Conservation (phyloP, 2,888 invertebrate species). For the Rotaria magnacalcarata region DNA sequence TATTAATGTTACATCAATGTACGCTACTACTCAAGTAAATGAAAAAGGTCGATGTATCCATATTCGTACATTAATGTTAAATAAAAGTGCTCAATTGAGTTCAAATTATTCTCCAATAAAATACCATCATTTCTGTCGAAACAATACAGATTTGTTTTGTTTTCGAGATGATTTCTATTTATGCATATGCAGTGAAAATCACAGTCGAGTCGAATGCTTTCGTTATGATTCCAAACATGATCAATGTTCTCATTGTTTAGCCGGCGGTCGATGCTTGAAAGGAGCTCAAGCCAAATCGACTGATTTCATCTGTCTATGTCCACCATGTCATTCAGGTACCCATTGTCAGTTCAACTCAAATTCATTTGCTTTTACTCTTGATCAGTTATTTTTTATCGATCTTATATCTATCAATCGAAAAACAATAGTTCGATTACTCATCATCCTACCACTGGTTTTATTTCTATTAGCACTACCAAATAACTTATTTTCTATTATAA, state of each 20-base stretch:
- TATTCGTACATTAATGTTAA: neutral
- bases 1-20: neutral
- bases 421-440: neutral
- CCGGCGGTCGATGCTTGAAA: neutral
- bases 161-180: neutral
- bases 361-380: conserved; percentile 23
- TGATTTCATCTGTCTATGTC: conserved; percentile 8
- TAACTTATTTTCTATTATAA: neutral
- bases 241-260: neutral
- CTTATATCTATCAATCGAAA: neutral
- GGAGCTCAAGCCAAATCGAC: neutral
- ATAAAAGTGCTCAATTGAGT: neutral
- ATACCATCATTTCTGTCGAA: neutral
- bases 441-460: neutral
- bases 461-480: neutral
- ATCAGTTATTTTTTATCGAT: neutral
- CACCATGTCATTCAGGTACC: neutral
- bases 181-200: neutral
- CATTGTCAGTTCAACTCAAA: conserved; percentile 9
- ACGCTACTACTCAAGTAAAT: neutral
- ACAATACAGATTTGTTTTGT: neutral
- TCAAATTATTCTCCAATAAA: neutral
- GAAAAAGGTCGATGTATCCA: neutral
- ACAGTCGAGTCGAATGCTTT: neutral
- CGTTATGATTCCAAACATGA: neutral